phyloP scores from a whole-genome alignment of 2,113 vertebrate species.

The Smithornis capensis region DNA sequence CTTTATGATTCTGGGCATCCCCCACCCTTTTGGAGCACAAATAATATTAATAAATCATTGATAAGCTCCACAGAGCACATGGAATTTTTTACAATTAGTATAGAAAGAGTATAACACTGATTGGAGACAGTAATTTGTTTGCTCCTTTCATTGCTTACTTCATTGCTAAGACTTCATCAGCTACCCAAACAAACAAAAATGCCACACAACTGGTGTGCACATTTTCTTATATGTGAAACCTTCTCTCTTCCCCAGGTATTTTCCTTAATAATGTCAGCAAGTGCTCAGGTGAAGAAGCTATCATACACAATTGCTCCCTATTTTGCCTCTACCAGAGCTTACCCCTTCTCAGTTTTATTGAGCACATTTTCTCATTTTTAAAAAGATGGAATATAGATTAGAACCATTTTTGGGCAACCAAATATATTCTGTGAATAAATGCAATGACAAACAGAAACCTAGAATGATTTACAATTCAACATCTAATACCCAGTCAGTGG shows the following conservation, averaged over 20 bases:
- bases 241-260: neutral
- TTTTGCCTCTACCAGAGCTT: neutral
- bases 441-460: neutral
- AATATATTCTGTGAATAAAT: neutral
- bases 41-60: neutral
- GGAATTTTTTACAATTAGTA: neutral
- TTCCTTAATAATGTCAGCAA: neutral
- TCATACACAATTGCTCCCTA: neutral
- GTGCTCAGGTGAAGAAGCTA: neutral
- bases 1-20: neutral
- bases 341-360: neutral
- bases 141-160: neutral
- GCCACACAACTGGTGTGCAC: neutral
- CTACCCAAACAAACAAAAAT: neutral
- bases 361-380: neutral
- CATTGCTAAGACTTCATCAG: neutral
- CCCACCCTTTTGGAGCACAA: neutral
- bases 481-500: neutral
- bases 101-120: neutral
- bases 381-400: neutral
- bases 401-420: neutral
- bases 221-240: neutral
- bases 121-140: neutral
- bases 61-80: neutral
- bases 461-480: neutral